Conservation (phyloP, 2,113 vertebrate species). For the Crocuta crocuta region DNA sequence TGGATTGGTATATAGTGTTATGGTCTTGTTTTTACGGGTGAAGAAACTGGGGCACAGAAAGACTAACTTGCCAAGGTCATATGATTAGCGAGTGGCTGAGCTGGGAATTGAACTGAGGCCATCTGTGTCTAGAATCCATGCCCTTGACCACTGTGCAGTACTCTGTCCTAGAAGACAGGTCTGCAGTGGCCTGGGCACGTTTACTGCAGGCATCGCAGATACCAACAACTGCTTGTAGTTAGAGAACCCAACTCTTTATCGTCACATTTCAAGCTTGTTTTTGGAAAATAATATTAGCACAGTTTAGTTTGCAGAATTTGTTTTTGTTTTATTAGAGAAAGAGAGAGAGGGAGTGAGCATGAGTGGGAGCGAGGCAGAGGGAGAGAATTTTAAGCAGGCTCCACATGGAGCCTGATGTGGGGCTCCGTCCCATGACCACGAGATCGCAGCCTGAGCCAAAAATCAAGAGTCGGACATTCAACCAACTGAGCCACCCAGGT, state of each 20-base stretch:
- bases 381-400: too few relatives aligned
- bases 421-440: too few relatives aligned
- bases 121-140: background rate
- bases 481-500: too few relatives aligned
- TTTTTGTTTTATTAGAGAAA: too few relatives aligned
- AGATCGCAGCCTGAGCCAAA: too few relatives aligned
- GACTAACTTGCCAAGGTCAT: background rate
- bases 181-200: accelerated
- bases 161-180: background rate
- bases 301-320: background rate
- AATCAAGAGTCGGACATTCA: too few relatives aligned
- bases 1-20: background rate
- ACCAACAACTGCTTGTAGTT: background rate
- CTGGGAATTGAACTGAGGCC: background rate
- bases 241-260: background rate
- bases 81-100: background rate
- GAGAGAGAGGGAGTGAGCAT: too few relatives aligned
- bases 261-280: background rate
- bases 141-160: accelerated
- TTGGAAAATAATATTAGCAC: background rate
- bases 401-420: too few relatives aligned
- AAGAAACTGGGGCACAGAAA: background rate
- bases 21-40: background rate
- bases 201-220: background rate
- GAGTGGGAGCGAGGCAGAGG: too few relatives aligned